Evolutionary conservation across 2,797 vertebrate genomes (phyloP), one percentile per base, ranked within the genome.

Genomic region (Gymnocypris eckloni): DNA sequence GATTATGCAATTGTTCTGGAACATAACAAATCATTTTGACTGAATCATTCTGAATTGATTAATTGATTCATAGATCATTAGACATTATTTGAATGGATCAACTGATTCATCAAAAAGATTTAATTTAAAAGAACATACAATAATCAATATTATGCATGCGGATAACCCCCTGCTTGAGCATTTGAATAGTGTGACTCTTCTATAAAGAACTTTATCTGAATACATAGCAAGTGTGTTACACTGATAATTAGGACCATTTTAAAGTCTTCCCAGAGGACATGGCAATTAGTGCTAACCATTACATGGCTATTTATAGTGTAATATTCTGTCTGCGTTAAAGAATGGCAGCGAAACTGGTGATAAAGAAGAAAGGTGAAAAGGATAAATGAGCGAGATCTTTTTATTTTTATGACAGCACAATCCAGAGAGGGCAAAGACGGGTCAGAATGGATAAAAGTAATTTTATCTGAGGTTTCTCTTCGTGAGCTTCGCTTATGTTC

Each of bases 191-290:
- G 25, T 50, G n/a, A 50, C 7, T 69, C 6, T 43, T 25, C 37
- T 72, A 16, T 73, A 83, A 75, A 70, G 33, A 64, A 59, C 76
- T 18, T 75, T 54, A 22, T 71, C 50, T 72, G 37, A 82, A 41
- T 33, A 59, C 18, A 59, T 25, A 22, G 41, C 18, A 83, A 69
- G 28, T 79, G 76, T 13, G 66, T 71, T 71, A 59, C 4, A 37
- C 66, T 59, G 83, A 79, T 71, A 81, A 85, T 75, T 52, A 78
- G 79, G n/a, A 54, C 43, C 54, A 69, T 73, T 84, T 84, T 33
- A 87, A 87, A 43, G 37, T 75, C 69, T 50, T 72, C 79, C 83
- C 79, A 13, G 43, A 85, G 45, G 79, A 87, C 52, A 85, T 13
- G n/a, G 52, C 73, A 85, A 78, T 87, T 82, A 87, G n/a, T 6